These are phyloP conservation scores for Sisor rabdophorus DNA, from an alignment of 2,113 vertebrate species.

Conservation along the genomic window DNA sequence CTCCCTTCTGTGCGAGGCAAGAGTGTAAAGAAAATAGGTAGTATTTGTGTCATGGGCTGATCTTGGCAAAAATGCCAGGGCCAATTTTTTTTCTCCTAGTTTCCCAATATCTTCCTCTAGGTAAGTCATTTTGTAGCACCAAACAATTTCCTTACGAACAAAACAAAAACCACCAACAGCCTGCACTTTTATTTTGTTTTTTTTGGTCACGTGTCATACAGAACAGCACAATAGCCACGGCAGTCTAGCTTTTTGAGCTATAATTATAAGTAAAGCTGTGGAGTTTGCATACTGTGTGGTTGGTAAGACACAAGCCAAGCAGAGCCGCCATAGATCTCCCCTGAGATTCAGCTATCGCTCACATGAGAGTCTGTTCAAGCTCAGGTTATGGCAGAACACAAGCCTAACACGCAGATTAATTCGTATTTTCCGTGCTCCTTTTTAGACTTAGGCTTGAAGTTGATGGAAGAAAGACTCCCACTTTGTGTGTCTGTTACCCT, in stretches of 20 bases:
- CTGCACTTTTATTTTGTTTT: constrained; percentile 39
- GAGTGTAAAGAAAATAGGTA: no score
- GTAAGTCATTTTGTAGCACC: not conserved
- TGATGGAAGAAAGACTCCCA: constrained; percentile 53
- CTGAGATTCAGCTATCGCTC: constrained; percentile 38
- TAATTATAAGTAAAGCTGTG: constrained; percentile 57
- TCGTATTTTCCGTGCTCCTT: constrained; percentile 41
- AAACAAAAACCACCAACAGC: not conserved
- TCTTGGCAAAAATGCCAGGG: not conserved
- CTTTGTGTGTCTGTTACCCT: not conserved
- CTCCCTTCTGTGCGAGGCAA: no score
- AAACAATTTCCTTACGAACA: not conserved
- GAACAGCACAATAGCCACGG: constrained; percentile 58
- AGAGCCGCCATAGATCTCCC: not conserved
- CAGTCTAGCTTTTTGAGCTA: constrained; percentile 63
- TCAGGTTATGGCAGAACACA: constrained; percentile 60
- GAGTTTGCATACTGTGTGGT: constrained; percentile 60
- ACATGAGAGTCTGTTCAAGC: constrained; percentile 68
- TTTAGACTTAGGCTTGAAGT: constrained; percentile 42
- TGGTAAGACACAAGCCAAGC: constrained; percentile 50
- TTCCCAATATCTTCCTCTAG: not conserved
- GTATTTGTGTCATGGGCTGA: no score
- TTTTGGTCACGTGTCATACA: constrained; percentile 50
- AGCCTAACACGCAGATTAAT: constrained; percentile 53
- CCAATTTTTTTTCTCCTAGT: not conserved